phyloP scores from a whole-genome alignment of 2,888 invertebrate species.

The Heteropelma amictum region DNA sequence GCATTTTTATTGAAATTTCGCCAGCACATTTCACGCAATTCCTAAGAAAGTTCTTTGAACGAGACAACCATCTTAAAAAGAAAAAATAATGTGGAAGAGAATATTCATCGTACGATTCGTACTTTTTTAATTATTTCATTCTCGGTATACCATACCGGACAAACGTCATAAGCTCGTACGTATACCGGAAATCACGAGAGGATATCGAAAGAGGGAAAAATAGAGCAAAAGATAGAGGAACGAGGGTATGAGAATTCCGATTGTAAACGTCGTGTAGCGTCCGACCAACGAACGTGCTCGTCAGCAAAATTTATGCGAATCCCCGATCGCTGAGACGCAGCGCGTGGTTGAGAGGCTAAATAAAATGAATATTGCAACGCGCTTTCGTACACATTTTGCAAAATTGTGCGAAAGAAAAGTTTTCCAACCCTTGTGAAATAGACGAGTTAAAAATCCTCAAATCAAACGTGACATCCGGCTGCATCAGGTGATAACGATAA shows the following conservation, averaged over 20 bases:
- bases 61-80: too few species aligned
- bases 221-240: not conserved
- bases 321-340: conserved; percentile 35
- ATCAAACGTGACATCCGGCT: too few species aligned
- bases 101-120: conserved; percentile 44
- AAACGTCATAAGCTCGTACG: conserved; percentile 6
- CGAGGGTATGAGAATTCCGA: not conserved
- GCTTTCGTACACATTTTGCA: too few species aligned
- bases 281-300: conserved; percentile 52
- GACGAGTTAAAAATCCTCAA: too few species aligned
- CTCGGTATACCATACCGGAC: conserved; percentile 7
- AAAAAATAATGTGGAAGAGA: conserved; percentile 28
- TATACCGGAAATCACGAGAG: conserved; percentile 32
- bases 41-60: too few species aligned
- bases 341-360: not conserved
- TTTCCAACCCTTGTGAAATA: not conserved
- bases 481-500: too few species aligned
- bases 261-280: conserved; percentile 6
- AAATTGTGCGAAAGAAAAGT: too few species aligned
- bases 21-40: too few species aligned
- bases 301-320: conserved; percentile 60
- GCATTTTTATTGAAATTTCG: too few species aligned
- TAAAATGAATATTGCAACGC: too few species aligned
- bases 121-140: conserved; percentile 38
- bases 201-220: conserved; percentile 41